Conservation (phyloP, 2,113 vertebrate genomes). For the Callipepla californica region DNA sequence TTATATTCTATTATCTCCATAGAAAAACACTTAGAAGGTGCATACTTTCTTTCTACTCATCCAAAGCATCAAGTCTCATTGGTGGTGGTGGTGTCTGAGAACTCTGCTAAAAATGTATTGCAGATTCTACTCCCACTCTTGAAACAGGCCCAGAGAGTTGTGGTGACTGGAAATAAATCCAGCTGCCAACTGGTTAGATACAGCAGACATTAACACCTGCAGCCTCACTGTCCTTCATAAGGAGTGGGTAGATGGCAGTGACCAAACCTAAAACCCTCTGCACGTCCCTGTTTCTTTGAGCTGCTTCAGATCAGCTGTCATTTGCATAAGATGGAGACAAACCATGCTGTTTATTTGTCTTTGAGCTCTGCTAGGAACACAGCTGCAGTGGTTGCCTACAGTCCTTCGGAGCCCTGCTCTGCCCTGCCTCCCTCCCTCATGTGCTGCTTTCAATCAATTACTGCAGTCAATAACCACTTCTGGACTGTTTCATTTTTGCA, state of each 20-base stretch:
- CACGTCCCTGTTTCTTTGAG: background rate
- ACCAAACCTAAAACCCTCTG: background rate
- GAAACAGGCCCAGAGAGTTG: too few species aligned
- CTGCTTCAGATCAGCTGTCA: background rate
- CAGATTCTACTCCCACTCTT: background rate
- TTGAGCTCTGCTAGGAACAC: background rate
- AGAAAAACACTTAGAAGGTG: background rate
- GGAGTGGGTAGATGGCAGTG: background rate
- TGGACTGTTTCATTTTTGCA: conserved; percentile 5
- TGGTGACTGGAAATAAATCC: too few species aligned
- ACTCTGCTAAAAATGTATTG: background rate
- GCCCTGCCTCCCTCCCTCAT: fast-evolving
- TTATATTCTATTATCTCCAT: background rate
- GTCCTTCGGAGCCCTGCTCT: fast-evolving
- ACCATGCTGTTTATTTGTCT: background rate
- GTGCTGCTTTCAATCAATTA: background rate
- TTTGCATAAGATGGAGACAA: background rate
- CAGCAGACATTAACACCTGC: background rate
- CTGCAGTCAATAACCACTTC: conserved; percentile 35
- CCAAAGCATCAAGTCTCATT: background rate
- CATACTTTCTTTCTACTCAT: fast-evolving
- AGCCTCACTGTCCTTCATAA: background rate
- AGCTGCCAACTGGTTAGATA: background rate
- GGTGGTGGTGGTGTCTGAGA: background rate
- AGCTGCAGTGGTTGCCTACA: background rate